Conservation (phyloP, 1,140 invertebrate species). For the Gerris buenoi region DNA sequence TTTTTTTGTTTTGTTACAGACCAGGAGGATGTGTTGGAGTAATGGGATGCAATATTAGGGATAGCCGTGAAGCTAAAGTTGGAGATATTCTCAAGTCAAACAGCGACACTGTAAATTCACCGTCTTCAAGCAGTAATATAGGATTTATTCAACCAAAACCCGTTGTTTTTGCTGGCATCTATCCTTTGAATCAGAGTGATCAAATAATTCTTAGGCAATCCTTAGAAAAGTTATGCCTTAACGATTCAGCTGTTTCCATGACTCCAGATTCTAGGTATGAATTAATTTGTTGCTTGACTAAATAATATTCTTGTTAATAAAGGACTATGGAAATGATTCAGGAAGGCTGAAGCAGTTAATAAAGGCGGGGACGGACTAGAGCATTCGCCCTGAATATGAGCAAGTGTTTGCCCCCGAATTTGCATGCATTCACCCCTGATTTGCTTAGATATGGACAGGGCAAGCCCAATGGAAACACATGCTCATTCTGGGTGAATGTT, state of each 20-base stretch:
- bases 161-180: conserved; percentile 91
- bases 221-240: conserved; percentile 80
- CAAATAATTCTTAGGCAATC: conserved; percentile 55
- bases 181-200: conserved; percentile 79
- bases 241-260: conserved; percentile 80
- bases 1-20: too few relatives aligned
- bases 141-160: conserved; percentile 58
- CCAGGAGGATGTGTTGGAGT: conserved; percentile 68
- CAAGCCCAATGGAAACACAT: too few relatives aligned
- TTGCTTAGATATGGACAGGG: too few relatives aligned
- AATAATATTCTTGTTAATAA: neutral
- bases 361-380: too few relatives aligned
- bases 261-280: conserved; percentile 59
- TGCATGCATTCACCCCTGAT: too few relatives aligned
- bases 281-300: neutral
- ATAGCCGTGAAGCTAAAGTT: conserved; percentile 58
- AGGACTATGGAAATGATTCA: too few relatives aligned
- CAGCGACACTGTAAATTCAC: conserved; percentile 33
- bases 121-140: conserved; percentile 47
- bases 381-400: too few relatives aligned
- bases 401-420: too few relatives aligned
- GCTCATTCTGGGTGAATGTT: too few relatives aligned
- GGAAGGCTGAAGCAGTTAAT: too few relatives aligned
- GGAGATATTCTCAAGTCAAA: conserved; percentile 68
- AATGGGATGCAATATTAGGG: conserved; percentile 64